Evolutionary conservation across 2,888 invertebrate species (phyloP), one percentile per base, ranked within the genome.

Genomic region (Chaetogeoica ovagalla): DNA sequence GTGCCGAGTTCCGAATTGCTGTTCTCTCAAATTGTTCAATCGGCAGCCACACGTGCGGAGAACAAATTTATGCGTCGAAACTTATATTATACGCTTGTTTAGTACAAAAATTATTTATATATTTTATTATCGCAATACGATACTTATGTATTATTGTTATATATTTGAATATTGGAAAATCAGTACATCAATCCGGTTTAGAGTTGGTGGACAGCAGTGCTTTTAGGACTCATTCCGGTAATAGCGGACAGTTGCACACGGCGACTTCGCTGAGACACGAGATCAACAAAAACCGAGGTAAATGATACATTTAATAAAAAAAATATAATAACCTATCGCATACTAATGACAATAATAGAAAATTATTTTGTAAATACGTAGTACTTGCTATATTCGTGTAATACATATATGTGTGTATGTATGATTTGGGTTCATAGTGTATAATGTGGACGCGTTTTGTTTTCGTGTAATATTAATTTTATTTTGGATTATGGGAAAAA

Each of bases 191-290:
- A 30, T 93, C 93, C 66, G 92, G 92, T 84, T 89, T 94, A 76
- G 94, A 94, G 85, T 88, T 94, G 69, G 93, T 94, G 0, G 94
- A 94, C 85, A 91, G 92, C 83, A 92, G 91, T 83, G 93, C 92
- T 84, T 94, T 94, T 87, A 92, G 94, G 84, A 93, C 94, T 0
- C 89, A 92, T 84, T 88, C 89, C 6, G 89, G 89, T 81, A 89
- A 89, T 82, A 48, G 11, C 15, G 88, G 88, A 62, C 88, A 89
- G 3, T 55, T 48, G 0, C 3, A 74, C 11, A 84, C 84, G 4
- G 68, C 15, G 37, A 76, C 69, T 63, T 70, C 70, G 15, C 62
- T 70, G 23, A 79, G 62, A 79, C 70, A 55, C n/a, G 77, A 79
- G 37, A 70, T 48, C 48, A 48, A 13, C 39, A 60, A 13, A 23